Evolutionary conservation across 1,140 invertebrate species (phyloP), one percentile per base, ranked within the genome.

Genomic region (Drosophila pandora): DNA sequence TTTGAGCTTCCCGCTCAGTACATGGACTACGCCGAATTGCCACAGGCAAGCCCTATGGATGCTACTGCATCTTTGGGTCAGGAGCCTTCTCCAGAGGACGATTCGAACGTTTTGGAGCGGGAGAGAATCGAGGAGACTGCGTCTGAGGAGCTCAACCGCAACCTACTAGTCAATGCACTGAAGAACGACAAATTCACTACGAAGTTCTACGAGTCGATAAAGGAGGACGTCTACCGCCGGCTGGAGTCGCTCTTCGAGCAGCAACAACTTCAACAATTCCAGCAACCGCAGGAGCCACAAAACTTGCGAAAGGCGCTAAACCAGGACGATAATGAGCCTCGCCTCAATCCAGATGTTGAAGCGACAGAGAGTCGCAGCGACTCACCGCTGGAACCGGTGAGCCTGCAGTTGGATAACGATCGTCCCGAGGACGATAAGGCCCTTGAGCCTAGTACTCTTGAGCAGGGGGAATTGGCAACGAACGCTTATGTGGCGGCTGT

Each of bases 201-300:
- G 2, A 95, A 95, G 87, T 92, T 94, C 23, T 94, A 94, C 85
- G 94, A 95, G 68, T 93, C 94, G 10, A 91, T 95, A 13, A 92
- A 94, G 41, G 94, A 95, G 79, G 94, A 94, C 87, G 94, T 95
- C 2, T 95, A 95, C 79, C 94, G 95, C 10, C 94, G 95, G 81
- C 93, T 96, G 1, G 94, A 94, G n/a, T 94, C 94, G 2, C 91
- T 96, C 28, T 93, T 94, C 1, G 94, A 94, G 1, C 96, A 96
- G 88, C 94, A 87, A 21, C 82, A 85, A 52, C 80, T 94, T 62
- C 95, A 95, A 1, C 94, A 84, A 23, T 60, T 62, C 8, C 70
- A 71, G 7, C 58, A 76, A 1, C 43, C 43, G n/a, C 72, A 76
- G 17, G 72, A 94, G 72, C 94, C 94, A 0, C 65, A 39, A 0